Evolutionary conservation across 1,140 invertebrate species (phyloP), one percentile per base, ranked within the genome.

Genomic region (Intoshia linei): DNA sequence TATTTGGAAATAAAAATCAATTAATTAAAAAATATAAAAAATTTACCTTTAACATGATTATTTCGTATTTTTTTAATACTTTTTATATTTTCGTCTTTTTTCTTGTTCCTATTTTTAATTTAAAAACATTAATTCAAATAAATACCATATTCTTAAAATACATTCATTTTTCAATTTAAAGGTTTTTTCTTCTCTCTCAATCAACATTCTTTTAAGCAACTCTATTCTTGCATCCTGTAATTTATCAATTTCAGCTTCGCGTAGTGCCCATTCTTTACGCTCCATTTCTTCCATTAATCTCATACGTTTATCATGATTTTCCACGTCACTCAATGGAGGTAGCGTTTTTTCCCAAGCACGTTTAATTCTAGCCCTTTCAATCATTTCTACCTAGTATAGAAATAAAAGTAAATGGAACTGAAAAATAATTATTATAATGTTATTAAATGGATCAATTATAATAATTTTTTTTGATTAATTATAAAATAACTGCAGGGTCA

Each of bases 281-380:
- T 71, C 68, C 41, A 70, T 60, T 14, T 65, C 63, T 34, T 61
- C 61, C 48, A 70, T 62, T 42, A 68, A 63, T 38, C 53, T 55
- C 19, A 54, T 48, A 30, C 64, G 50, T 34, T 58, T 59, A 44
- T 64, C 60, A 13, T 66, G 54, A 42, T 65, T 63, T 19, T 49
- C 45, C 2, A 49, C 37, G 20, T 62, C 58, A 46, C 60, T 58
- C 34, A 64, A 46, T 2, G 62, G 57, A 15, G 63, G 62, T 20
- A 68, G 47, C 29, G 53, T 46, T 15, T 60, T 47, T 47, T 69
- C 63, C 65, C 65, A 68, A 21, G 61, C 60, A 36, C 60, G 52
- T 47, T 56, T 64, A 39, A 55, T 59, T 44, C 66, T 51, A 21
- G 64, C 62, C 42, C 66, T 50, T 44, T 69, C 65, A 21, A 71